phyloP scores from a whole-genome alignment of 30 jellyfish, hydroid and myxozoan species.

The Aurelia sp. region DNA sequence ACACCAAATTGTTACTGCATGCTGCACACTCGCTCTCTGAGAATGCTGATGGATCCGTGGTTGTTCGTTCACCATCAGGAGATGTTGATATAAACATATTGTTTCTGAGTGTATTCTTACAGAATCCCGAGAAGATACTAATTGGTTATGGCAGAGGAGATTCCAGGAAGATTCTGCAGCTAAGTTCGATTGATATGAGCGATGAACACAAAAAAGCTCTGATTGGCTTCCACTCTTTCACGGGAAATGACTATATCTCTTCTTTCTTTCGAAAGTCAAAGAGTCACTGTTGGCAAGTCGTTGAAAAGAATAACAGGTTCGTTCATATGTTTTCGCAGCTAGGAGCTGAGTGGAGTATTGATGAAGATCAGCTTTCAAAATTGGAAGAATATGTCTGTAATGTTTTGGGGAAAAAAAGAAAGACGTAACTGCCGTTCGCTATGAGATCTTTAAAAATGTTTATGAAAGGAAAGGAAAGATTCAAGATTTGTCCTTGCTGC shows the following conservation, averaged over 20 bases:
- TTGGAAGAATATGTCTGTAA: too few species aligned
- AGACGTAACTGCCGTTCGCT: too few species aligned
- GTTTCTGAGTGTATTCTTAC: not conserved
- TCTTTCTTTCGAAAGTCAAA: constrained; percentile 44
- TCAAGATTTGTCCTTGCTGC: too few species aligned
- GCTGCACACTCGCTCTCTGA: constrained; percentile 23
- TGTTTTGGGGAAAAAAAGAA: not conserved
- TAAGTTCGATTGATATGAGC: not conserved
- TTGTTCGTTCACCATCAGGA: constrained; percentile 62
- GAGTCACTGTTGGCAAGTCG: constrained; percentile 3
- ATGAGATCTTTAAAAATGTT: too few species aligned
- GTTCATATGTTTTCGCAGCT: too few species aligned
- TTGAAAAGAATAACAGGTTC: not conserved
- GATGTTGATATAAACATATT: constrained; percentile 30
- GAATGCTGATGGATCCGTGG: constrained; percentile 49
- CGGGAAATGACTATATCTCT: constrained; percentile 37
- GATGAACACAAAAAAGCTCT: constrained; percentile 23
- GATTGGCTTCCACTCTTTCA: constrained; percentile 72
- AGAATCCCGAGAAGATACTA: constrained; percentile 12
- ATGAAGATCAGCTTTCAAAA: too few species aligned
- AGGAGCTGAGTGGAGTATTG: too few species aligned
- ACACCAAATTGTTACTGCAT: constrained; percentile 48
- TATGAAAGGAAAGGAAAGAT: too few species aligned
- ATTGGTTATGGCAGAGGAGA: constrained; percentile 14
- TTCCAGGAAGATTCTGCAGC: too few species aligned